Conservation (phyloP, 2,797 vertebrate species). For the Eulemur albifrons region DNA sequence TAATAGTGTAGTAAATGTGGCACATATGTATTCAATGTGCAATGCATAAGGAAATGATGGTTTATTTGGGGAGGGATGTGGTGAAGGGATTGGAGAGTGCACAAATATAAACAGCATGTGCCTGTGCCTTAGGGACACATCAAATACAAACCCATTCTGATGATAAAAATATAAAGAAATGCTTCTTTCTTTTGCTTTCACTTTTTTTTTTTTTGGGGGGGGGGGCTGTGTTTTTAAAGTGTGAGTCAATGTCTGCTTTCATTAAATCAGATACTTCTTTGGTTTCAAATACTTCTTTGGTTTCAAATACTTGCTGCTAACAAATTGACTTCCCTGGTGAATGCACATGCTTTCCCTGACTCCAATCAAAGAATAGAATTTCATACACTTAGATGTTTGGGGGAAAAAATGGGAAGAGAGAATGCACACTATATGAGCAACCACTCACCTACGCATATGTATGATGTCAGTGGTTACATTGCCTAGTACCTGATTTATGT, state of each 20-base stretch:
- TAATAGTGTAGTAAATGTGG: slow-evolving; percentile 48
- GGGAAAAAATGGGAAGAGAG: neutral
- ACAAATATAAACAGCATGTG: slow-evolving; percentile 62
- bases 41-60: slow-evolving; percentile 47
- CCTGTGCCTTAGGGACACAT: slow-evolving; percentile 66
- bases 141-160: slow-evolving; percentile 58
- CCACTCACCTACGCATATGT: neutral
- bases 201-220: neutral
- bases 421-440: neutral
- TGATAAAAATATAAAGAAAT: slow-evolving; percentile 61
- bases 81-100: neutral
- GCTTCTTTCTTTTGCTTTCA: slow-evolving; percentile 50
- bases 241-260: slow-evolving; percentile 52
- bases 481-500: neutral
- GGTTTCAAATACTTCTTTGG: slow-evolving; percentile 52
- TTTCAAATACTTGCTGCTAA: slow-evolving; percentile 60
- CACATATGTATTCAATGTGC: slow-evolving; percentile 62
- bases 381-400: neutral
- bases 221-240: slow-evolving; percentile 50
- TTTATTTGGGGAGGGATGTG: slow-evolving; percentile 9
- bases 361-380: slow-evolving; percentile 47
- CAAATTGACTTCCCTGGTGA: slow-evolving; percentile 60
- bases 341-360: slow-evolving; percentile 27
- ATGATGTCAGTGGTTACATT: neutral
- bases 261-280: slow-evolving; percentile 59